Evolutionary conservation across 1,140 invertebrate species (phyloP).

Genomic region (Pseudomyrmex pallidus): DNA sequence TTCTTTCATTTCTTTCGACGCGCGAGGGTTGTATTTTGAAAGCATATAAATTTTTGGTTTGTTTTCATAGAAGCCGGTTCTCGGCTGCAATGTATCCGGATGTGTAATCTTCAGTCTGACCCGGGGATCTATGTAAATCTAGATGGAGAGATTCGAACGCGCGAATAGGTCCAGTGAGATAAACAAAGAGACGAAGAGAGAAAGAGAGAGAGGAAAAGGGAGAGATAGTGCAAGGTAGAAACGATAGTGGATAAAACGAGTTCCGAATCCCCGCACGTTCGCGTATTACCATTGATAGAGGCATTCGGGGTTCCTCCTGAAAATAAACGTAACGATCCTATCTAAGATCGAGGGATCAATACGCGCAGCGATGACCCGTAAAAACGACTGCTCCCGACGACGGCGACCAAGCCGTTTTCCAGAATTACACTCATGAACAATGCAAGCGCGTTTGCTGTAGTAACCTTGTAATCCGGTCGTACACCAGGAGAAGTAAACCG

Average conservation of each 20-base stretch:
- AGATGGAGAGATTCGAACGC: slow-evolving; percentile 24
- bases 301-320: slow-evolving; percentile 44
- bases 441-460: slow-evolving; percentile 22
- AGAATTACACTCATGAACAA: slow-evolving; percentile 63
- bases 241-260: slow-evolving; percentile 59
- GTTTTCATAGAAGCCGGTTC: neutral
- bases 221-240: neutral
- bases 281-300: slow-evolving; percentile 71
- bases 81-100: slow-evolving; percentile 39
- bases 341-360: slow-evolving; percentile 71
- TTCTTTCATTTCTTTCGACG: neutral
- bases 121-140: slow-evolving; percentile 68
- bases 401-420: slow-evolving; percentile 39
- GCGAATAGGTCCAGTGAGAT: slow-evolving; percentile 21
- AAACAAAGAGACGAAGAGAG: slow-evolving; percentile 26
- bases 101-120: slow-evolving; percentile 70
- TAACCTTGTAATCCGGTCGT: slow-evolving; percentile 42
- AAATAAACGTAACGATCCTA: slow-evolving; percentile 73
- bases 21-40: slow-evolving; percentile 6
- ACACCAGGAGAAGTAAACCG: neutral
- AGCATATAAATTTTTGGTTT: slow-evolving; percentile 40
- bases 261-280: slow-evolving; percentile 70
- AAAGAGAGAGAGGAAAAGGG: too few species aligned
- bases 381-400: slow-evolving; percentile 31
- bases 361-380: slow-evolving; percentile 61